These are phyloP conservation scores for Solenodon paradoxus DNA, from an alignment of 2,113 vertebrate genomes.

Conservation along the genomic window DNA sequence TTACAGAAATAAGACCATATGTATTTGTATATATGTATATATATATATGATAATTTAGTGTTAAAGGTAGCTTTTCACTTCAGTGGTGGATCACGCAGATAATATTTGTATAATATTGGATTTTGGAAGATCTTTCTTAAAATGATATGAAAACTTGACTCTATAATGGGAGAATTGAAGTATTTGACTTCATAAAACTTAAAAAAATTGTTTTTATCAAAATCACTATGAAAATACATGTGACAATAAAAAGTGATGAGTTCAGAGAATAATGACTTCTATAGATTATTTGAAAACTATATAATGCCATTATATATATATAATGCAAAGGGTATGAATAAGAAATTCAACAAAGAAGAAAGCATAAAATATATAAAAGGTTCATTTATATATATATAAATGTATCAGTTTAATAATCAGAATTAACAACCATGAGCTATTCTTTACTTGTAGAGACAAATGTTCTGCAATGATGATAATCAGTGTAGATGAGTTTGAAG, in stretches of 20 bases:
- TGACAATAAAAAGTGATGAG: background rate
- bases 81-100: too few species aligned
- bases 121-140: background rate
- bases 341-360: background rate
- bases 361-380: background rate
- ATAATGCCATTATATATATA: too few species aligned
- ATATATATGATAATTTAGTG: background rate
- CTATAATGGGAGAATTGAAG: background rate
- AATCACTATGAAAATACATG: background rate
- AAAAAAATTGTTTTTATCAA: background rate
- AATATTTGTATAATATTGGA: background rate
- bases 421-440: background rate
- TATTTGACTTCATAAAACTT: background rate
- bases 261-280: background rate
- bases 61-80: background rate
- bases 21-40: too few species aligned
- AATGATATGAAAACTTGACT: background rate
- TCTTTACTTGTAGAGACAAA: background rate
- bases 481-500: background rate
- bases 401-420: background rate
- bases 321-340: background rate
- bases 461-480: background rate
- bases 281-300: background rate
- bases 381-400: too few species aligned
- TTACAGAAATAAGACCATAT: background rate